Conservation (phyloP, 2,888 invertebrate genomes). For the Thymelicus lineola region DNA sequence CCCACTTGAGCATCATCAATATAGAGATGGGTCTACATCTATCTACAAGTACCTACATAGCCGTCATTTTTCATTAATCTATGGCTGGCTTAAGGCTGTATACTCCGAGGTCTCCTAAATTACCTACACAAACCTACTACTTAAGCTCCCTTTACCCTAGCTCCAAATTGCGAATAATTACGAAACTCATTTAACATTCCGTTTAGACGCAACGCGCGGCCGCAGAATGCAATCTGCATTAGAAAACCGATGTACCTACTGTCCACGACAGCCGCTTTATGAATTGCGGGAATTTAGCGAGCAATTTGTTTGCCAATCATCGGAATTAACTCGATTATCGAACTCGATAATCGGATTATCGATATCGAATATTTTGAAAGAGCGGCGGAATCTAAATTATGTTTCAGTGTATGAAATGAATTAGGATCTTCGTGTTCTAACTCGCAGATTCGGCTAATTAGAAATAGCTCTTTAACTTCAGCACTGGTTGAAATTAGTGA, state of each 20-base stretch:
- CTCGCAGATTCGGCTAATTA: no score
- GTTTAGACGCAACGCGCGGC: constrained; percentile 47
- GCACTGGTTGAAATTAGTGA: no score
- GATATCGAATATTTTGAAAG: constrained; percentile 9
- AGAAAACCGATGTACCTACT: constrained; percentile 52
- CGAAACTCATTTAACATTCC: constrained; percentile 49
- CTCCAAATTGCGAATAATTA: constrained; percentile 40
- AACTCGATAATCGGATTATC: no score
- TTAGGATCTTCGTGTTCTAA: neutral
- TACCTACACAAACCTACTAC: neutral
- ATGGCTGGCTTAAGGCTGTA: neutral
- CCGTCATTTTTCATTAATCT: neutral
- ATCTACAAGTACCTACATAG: no score
- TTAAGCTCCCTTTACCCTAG: neutral
- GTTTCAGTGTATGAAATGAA: neutral
- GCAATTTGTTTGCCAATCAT: constrained; percentile 36
- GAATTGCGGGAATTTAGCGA: constrained; percentile 34
- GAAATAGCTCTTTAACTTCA: no score
- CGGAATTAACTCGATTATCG: constrained; percentile 17
- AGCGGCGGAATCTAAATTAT: neutral
- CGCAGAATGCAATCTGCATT: constrained; percentile 55
- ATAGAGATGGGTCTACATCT: no score
- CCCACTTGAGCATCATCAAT: no score
- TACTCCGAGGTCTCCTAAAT: neutral
- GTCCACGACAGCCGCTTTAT: constrained; percentile 40